Evolutionary conservation across 2,888 invertebrate genomes (phyloP).

Genomic region (Pachliopta kotzebuea): DNA sequence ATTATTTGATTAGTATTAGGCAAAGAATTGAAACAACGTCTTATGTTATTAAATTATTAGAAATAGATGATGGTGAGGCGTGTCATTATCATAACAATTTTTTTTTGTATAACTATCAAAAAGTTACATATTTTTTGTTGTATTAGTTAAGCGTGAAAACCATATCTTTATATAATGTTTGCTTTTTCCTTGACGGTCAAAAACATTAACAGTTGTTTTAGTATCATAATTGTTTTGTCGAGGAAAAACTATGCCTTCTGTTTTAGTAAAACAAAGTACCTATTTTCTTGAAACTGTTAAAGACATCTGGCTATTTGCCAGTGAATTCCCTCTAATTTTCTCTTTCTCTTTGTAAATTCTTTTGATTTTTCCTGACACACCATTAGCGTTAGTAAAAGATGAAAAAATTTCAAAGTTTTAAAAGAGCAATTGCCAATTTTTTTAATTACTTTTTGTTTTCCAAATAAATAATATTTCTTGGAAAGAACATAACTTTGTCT

Average conservation of each 20-base stretch:
- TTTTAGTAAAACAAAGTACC: not conserved
- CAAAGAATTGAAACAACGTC: too few relatives aligned
- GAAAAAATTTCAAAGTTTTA: not conserved
- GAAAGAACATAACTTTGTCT: not conserved
- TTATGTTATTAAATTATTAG: too few relatives aligned
- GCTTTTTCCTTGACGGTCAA: too few relatives aligned
- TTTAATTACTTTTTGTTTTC: not conserved
- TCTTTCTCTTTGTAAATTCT: not conserved
- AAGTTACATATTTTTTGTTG: too few relatives aligned
- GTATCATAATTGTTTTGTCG: not conserved
- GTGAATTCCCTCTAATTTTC: not conserved
- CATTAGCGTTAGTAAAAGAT: constrained; percentile 9
- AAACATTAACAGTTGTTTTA: too few relatives aligned
- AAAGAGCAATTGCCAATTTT: not conserved
- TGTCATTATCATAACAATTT: too few relatives aligned
- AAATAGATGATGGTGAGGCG: too few relatives aligned
- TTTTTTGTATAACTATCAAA: too few relatives aligned
- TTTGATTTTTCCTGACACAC: constrained; percentile 1
- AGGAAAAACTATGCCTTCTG: not conserved
- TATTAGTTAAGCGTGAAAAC: too few relatives aligned
- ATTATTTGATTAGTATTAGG: too few relatives aligned
- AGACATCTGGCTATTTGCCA: constrained; percentile 4
- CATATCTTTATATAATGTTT: too few relatives aligned
- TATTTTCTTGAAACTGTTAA: not conserved
- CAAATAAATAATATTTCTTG: not conserved